phyloP scores from a whole-genome alignment of 2,797 vertebrate species.

The Chloroceryle inda region DNA sequence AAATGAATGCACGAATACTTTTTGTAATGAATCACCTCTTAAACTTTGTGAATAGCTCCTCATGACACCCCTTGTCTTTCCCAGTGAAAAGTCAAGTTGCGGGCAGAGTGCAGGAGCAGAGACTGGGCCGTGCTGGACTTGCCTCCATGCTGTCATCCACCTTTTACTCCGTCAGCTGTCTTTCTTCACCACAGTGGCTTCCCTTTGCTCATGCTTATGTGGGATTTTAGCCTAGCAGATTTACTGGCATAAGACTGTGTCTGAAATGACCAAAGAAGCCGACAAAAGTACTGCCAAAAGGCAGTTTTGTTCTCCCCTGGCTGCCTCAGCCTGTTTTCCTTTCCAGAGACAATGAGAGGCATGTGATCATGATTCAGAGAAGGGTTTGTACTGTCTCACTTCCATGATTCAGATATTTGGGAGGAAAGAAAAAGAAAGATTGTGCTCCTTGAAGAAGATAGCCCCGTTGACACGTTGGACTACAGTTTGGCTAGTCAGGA shows the following conservation, averaged over 20 bases:
- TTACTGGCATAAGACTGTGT: not conserved
- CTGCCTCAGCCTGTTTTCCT: slow-evolving; percentile 12
- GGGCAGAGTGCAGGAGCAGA: not conserved
- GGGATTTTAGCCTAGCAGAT: not conserved
- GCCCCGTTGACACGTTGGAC: not conserved
- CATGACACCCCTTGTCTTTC: fast-evolving
- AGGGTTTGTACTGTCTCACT: not conserved
- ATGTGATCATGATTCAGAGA: slow-evolving; percentile 34
- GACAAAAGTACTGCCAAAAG: not conserved
- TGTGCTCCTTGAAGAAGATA: not conserved
- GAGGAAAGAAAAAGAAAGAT: not conserved
- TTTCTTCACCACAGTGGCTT: not conserved
- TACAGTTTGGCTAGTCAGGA: not conserved
- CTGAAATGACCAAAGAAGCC: not conserved
- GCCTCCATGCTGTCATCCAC: fast-evolving
- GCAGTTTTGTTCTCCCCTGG: not conserved
- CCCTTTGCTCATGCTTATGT: not conserved
- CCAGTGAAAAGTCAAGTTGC: not conserved
- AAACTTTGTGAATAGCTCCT: not conserved
- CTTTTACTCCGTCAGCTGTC: not conserved
- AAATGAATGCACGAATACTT: not conserved
- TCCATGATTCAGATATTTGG: not conserved
- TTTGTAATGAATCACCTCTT: not conserved
- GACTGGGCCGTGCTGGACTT: not conserved
- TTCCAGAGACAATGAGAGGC: not conserved